phyloP scores from a whole-genome alignment of 2,888 invertebrate genomes.

The Harpagoxenus sublaevis region DNA sequence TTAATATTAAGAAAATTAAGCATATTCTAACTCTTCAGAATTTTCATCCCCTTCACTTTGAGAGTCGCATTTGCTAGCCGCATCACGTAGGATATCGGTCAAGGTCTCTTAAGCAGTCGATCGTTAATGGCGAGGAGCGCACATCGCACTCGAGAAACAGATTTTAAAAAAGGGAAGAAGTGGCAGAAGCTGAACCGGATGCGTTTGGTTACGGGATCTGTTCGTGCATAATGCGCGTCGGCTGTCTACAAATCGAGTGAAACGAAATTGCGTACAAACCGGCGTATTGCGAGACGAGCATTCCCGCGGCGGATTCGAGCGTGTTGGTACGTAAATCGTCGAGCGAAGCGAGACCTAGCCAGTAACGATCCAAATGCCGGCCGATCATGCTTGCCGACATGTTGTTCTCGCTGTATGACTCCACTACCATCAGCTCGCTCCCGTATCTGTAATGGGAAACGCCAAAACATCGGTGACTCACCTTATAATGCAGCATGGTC shows the following conservation, averaged over 20 bases:
- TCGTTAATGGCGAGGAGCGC: constrained; percentile 27
- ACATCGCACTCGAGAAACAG: background rate
- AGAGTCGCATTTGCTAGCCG: background rate
- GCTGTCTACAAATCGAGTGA: background rate
- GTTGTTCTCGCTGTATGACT: constrained; percentile 96
- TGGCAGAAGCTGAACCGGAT: background rate
- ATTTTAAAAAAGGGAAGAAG: background rate
- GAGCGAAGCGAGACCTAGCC: constrained; percentile 96
- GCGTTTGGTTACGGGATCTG: constrained; percentile 20
- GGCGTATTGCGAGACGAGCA: constrained; percentile 96
- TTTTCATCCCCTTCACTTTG: constrained; percentile 1
- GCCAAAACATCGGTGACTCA: constrained; percentile 3
- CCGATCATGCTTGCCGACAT: constrained; percentile 93
- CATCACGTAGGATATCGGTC: constrained; percentile 29
- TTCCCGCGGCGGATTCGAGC: constrained; percentile 96
- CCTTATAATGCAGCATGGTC: constrained; percentile 1
- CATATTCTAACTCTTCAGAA: background rate
- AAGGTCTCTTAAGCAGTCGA: constrained; percentile 28
- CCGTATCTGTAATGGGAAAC: constrained; percentile 91
- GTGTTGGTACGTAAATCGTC: constrained; percentile 97
- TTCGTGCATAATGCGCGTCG: background rate
- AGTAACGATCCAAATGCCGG: constrained; percentile 92
- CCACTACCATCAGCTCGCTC: constrained; percentile 96
- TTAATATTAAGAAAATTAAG: background rate
- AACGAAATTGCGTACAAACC: constrained; percentile 87